Evolutionary conservation across 2,113 vertebrate species (phyloP).

Genomic region (Melanerpes aurifrons): DNA sequence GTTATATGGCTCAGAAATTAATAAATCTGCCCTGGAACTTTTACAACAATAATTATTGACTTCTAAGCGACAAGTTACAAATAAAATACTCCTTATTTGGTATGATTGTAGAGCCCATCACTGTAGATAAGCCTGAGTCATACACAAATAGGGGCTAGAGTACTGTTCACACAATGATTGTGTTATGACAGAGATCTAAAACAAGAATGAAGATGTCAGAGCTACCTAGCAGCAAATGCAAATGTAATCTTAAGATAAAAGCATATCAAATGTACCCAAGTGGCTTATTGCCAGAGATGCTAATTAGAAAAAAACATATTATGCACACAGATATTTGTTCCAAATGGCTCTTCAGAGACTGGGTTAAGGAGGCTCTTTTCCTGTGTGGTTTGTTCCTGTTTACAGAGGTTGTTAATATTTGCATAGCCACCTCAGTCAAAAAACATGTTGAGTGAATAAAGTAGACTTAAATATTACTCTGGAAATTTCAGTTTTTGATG

Average conservation of each 20-base stretch:
- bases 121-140: neutral
- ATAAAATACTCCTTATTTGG: neutral
- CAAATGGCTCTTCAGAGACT: slow-evolving; percentile 45
- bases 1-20: neutral
- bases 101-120: neutral
- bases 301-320: slow-evolving; percentile 57
- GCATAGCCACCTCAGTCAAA: neutral
- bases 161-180: neutral
- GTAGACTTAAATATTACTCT: neutral
- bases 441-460: neutral
- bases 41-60: neutral
- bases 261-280: slow-evolving; percentile 43
- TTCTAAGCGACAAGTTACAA: neutral
- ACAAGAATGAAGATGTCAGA: slow-evolving; percentile 52
- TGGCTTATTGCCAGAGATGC: slow-evolving; percentile 57
- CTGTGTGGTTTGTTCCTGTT: slow-evolving; percentile 58
- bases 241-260: slow-evolving; percentile 65
- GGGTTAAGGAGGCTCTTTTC: slow-evolving; percentile 33
- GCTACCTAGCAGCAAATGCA: slow-evolving; percentile 43
- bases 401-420: slow-evolving; percentile 60
- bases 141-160: neutral
- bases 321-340: slow-evolving; percentile 35
- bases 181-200: slow-evolving; percentile 25
- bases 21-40: neutral
- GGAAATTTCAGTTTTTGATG: neutral